phyloP scores from a whole-genome alignment of 1,140 invertebrate genomes.

The Dysdera silvatica region DNA sequence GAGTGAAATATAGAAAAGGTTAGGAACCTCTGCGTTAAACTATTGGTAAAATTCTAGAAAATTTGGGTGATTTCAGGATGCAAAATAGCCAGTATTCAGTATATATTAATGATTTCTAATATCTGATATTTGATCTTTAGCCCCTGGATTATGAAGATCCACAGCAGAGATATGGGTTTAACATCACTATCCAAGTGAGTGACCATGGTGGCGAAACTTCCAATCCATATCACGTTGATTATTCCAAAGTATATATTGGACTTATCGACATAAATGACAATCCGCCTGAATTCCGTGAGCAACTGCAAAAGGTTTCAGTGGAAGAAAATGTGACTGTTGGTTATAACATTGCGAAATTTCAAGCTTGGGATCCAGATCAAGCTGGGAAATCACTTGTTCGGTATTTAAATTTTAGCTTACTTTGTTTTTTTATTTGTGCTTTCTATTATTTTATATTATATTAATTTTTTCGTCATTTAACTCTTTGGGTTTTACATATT shows the following conservation, averaged over 20 bases:
- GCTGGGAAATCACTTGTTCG: slow-evolving; percentile 40
- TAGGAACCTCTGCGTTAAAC: no score
- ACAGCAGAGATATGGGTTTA: slow-evolving; percentile 44
- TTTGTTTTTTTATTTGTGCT: neutral
- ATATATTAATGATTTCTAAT: no score
- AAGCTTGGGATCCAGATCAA: slow-evolving; percentile 87
- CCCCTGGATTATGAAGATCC: slow-evolving; percentile 45
- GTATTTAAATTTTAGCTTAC: slow-evolving; percentile 14
- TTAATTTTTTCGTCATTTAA: neutral
- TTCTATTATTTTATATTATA: neutral
- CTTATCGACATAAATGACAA: slow-evolving; percentile 91
- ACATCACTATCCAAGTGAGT: slow-evolving; percentile 43
- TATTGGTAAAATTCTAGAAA: no score
- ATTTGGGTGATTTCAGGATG: no score
- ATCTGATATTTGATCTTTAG: slow-evolving; percentile 32
- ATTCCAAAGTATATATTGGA: slow-evolving; percentile 89
- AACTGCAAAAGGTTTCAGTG: slow-evolving; percentile 84
- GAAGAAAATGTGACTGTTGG: slow-evolving; percentile 83
- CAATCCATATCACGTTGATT: slow-evolving; percentile 89
- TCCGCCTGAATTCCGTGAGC: slow-evolving; percentile 82
- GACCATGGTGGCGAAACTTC: slow-evolving; percentile 79
- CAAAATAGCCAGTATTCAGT: no score
- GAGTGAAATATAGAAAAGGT: no score
- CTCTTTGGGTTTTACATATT: no score
- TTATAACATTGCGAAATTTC: slow-evolving; percentile 82